These are phyloP conservation scores for Montifringilla adamsi DNA, from an alignment of 2,113 vertebrate species.

Conservation along the genomic window DNA sequence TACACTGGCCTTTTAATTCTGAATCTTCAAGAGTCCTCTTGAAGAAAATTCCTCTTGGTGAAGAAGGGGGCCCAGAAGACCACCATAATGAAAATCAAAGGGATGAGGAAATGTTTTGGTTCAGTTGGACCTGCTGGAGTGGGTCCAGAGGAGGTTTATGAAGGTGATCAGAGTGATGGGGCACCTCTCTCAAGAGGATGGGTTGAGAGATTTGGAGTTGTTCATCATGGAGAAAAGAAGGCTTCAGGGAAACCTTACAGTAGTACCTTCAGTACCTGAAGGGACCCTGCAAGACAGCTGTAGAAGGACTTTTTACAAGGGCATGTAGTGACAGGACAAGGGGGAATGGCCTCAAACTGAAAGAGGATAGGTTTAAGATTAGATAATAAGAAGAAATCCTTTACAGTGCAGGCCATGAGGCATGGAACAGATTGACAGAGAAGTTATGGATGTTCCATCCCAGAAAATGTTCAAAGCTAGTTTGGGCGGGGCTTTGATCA, in stretches of 20 bases:
- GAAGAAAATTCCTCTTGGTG: no score
- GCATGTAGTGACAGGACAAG: neutral
- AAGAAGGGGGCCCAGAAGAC: neutral
- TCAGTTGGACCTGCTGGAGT: neutral
- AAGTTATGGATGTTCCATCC: neutral
- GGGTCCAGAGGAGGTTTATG: neutral
- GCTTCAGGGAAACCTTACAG: neutral
- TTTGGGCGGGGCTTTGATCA: neutral
- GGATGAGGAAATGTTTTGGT: neutral
- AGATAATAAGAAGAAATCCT: neutral
- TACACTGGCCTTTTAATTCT: neutral
- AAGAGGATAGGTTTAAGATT: neutral
- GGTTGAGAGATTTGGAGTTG: neutral
- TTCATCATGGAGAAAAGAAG: neutral
- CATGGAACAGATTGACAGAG: neutral
- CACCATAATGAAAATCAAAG: slow-evolving; percentile 21
- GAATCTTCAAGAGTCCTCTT: neutral
- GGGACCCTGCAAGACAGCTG: neutral
- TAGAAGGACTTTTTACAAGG: neutral
- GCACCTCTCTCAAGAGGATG: neutral
- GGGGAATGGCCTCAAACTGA: neutral
- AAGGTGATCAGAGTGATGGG: neutral
- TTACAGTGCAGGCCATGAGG: neutral
- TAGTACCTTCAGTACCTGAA: neutral
- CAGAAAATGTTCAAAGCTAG: neutral